A percentile compares a stretch with the other conserved stretches of the same genome.
phyloP scores from a whole-genome alignment of 2,113 vertebrate genomes.

The Chitala chitala region DNA sequence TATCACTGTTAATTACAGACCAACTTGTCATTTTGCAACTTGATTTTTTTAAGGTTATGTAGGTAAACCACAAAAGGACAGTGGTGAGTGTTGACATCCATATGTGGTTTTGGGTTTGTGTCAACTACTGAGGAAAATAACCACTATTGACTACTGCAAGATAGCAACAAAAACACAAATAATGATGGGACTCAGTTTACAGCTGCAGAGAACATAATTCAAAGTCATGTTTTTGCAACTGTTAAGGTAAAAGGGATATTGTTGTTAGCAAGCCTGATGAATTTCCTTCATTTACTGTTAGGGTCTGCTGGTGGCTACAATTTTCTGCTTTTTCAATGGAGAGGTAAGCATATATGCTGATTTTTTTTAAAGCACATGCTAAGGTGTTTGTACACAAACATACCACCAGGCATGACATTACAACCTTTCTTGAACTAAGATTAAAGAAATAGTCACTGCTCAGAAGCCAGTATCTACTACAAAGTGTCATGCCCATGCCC shows the following conservation, averaged over 20 bases:
- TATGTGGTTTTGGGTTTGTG: constrained; percentile 1
- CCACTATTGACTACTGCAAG: neutral
- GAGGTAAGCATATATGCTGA: too few relatives aligned
- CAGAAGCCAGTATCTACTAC: neutral
- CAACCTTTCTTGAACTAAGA: too few relatives aligned
- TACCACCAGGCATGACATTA: too few relatives aligned
- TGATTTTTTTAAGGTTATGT: constrained; percentile 4
- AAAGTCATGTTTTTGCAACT: neutral
- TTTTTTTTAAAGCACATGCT: too few relatives aligned
- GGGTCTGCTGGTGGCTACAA: constrained; percentile 93
- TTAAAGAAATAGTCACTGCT: too few relatives aligned
- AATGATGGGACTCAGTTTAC: neutral
- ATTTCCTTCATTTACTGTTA: constrained; percentile 56
- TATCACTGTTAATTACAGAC: neutral
- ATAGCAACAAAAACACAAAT: neutral
- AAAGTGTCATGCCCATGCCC: too few relatives aligned
- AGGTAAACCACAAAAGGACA: neutral
- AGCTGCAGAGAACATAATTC: neutral
- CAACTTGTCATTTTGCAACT: neutral
- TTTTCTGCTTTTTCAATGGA: constrained; percentile 98
- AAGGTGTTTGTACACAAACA: too few relatives aligned
- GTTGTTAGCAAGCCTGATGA: constrained; percentile 4
- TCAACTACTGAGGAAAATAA: neutral
- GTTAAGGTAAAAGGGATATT: too few relatives aligned
- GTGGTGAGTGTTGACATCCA: neutral